phyloP scores from a whole-genome alignment of 2,888 invertebrate species.

The Chalcosyrphus nemorum region DNA sequence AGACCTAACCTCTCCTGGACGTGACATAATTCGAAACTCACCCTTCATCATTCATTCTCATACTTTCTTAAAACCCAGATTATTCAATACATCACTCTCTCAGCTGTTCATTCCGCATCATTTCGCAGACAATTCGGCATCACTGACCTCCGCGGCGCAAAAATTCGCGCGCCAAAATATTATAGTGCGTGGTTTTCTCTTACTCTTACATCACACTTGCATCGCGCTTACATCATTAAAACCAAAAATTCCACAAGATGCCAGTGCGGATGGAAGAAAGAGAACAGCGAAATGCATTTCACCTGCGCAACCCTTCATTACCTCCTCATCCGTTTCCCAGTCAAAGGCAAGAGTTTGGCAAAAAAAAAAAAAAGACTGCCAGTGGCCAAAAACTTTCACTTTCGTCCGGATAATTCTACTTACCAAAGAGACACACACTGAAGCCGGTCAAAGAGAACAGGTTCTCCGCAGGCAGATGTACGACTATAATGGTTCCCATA shows the following conservation, averaged over 20 bases:
- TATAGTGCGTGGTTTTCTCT: slow-evolving; percentile 23
- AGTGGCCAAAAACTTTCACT: slow-evolving; percentile 67
- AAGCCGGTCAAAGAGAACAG: slow-evolving; percentile 58
- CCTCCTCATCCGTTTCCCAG: neutral
- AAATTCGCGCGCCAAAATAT: slow-evolving; percentile 20
- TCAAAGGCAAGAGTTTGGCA: neutral
- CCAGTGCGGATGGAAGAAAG: slow-evolving; percentile 8
- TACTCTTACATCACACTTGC: slow-evolving; percentile 56
- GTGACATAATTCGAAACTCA: neutral
- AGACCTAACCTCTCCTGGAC: neutral
- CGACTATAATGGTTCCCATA: slow-evolving; percentile 6
- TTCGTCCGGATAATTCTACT: slow-evolving; percentile 45
- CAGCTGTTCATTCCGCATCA: neutral
- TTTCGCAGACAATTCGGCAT: slow-evolving; percentile 45
- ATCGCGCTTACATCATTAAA: slow-evolving; percentile 38
- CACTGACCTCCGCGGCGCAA: slow-evolving; percentile 9
- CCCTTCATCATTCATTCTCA: neutral
- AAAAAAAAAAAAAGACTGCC: too few relatives aligned
- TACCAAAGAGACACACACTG: neutral
- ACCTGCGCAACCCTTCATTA: slow-evolving; percentile 61
- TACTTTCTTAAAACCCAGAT: neutral
- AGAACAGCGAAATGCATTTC: slow-evolving; percentile 60
- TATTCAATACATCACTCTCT: slow-evolving; percentile 5
- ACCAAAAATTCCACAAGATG: slow-evolving; percentile 44
- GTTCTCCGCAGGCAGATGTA: slow-evolving; percentile 39